Evolutionary conservation across 64 coral and sea anemone genomes (phyloP), one percentile per base, ranked within the genome.

Genomic region (Astreopora myriophthalma): DNA sequence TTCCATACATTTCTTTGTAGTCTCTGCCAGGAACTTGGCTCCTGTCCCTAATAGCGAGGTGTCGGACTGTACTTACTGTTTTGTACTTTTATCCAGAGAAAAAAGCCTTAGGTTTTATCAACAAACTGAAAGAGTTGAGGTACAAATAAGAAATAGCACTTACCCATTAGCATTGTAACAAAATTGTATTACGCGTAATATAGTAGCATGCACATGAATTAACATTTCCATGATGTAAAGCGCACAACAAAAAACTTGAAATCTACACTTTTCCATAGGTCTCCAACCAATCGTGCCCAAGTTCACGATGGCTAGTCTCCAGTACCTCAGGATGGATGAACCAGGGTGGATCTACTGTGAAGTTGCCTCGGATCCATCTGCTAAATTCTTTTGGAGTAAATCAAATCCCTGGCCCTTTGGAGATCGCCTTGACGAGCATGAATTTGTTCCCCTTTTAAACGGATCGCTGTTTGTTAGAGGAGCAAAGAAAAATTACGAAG

Each of bases 311-410:
- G 51, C 63, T 27, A 46, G 49, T 46, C 32, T 26, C 40, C 65
- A 76, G 29, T 96, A 96, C 77, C 95, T 96, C 7, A 40, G 77
- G 8, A 33, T 93, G 3, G 34, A 85, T 31, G 86, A 87, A 42
- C 72, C 95, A 19, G 95, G 86, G 3, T 96, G 91, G 95, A 51
- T 96, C 5, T 74, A 85, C 8, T 96, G 87, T 35, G 44, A 85
- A 40, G 95, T 96, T 44, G 69, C 88, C 57, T 80, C 95, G 3
- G 95, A 96, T 71, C 95, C 95, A 11, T 73, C 51, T 32, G 95
- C 91, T 10, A 92, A 93, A 38, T 90, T 96, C 26, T 93, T 96
- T 57, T 96, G 95, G 95, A 90, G 79, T 11, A 90, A 87, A 40
- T 62, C 19, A 8, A 42, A 36, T 23, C 92, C 88, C 22, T 96